These are phyloP conservation scores for Mimumesa dahlbomi DNA, from an alignment of 2,888 invertebrate genomes.

Conservation along the genomic window DNA sequence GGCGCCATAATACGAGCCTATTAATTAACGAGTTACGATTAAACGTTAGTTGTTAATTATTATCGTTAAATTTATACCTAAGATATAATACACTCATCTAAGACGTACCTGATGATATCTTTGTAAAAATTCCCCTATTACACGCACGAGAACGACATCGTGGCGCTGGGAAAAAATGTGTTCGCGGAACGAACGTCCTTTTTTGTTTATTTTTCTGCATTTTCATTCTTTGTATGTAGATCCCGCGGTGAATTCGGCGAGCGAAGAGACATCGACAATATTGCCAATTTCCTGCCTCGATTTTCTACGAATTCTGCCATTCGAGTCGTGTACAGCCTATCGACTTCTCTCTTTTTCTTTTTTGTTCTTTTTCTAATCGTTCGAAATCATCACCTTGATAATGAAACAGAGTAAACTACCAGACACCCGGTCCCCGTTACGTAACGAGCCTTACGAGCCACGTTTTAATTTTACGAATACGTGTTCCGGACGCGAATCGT, in stretches of 20 bases:
- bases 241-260: constrained; percentile 19
- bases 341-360: neutral
- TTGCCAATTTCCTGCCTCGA: constrained; percentile 4
- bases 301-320: neutral
- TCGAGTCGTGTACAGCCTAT: neutral
- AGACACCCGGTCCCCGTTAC: too few relatives aligned
- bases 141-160: constrained; percentile 42
- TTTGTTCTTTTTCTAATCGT: neutral
- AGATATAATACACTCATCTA: constrained; percentile 77
- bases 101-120: constrained; percentile 74
- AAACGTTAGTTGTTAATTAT: constrained; percentile 75
- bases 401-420: too few relatives aligned
- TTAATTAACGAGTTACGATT: constrained; percentile 67
- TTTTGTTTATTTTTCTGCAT: constrained; percentile 11
- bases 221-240: neutral
- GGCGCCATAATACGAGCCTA: constrained; percentile 58
- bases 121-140: constrained; percentile 68
- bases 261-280: constrained; percentile 29
- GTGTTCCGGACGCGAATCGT: neutral
- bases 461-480: neutral
- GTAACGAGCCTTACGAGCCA: too few relatives aligned
- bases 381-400: too few relatives aligned
- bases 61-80: constrained; percentile 74
- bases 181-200: constrained; percentile 13
- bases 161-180: constrained; percentile 19